phyloP scores from a whole-genome alignment of 2,113 vertebrate species.

The Noctilio leporinus region DNA sequence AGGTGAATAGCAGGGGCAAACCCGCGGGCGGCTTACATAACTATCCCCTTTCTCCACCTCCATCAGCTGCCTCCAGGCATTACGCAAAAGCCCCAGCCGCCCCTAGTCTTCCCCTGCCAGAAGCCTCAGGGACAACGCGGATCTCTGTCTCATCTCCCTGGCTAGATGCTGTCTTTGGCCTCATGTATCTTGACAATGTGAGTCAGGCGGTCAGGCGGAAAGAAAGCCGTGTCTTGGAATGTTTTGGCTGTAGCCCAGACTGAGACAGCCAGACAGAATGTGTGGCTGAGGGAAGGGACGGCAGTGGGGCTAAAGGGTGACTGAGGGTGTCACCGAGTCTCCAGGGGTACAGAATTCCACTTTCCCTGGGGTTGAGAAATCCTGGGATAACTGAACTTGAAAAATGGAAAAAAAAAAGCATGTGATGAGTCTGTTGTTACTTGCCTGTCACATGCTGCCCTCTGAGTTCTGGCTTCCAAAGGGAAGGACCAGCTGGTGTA shows the following conservation, averaged over 20 bases:
- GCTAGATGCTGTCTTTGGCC: background rate
- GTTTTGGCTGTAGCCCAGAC: background rate
- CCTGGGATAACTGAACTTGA: background rate
- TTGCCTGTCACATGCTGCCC: accelerated
- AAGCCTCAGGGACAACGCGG: background rate
- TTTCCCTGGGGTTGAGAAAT: background rate
- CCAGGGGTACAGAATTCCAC: background rate
- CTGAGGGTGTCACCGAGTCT: background rate
- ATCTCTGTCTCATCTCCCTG: background rate
- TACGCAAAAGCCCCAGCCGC: background rate
- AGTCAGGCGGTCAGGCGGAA: background rate
- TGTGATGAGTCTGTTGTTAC: background rate
- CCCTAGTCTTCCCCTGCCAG: background rate
- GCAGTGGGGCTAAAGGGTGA: background rate
- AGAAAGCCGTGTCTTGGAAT: background rate
- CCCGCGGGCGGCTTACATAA: constrained; percentile 20
- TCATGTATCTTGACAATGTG: background rate
- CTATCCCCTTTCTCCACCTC: background rate
- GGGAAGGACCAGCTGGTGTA: background rate
- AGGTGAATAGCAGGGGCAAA: background rate
- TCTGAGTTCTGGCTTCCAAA: background rate
- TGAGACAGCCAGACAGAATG: background rate
- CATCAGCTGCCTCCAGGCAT: background rate
- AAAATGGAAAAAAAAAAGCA: background rate
- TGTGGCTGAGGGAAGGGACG: background rate